A percentile compares a stretch with the other conserved stretches of the same genome.
These are phyloP conservation scores for Phenacoccus solenopsis DNA, from an alignment of 1,140 invertebrate genomes.

Conservation along the genomic window DNA sequence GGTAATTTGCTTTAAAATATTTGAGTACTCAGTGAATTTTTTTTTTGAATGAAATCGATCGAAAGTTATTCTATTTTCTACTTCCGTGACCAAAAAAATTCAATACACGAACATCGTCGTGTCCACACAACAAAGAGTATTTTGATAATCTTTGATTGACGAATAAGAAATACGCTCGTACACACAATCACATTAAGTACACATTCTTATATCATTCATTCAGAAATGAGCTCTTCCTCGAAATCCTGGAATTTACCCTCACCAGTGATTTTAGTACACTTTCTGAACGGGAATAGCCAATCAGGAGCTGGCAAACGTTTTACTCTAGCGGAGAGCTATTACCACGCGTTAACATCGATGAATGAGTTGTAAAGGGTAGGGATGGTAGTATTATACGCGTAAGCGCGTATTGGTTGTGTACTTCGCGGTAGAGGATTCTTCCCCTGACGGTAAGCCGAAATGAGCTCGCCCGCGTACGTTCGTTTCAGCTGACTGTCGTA, in stretches of 20 bases:
- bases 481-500: slow-evolving; percentile 17
- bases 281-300: slow-evolving; percentile 15
- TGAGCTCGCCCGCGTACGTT: slow-evolving; percentile 4
- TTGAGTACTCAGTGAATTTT: too few relatives aligned
- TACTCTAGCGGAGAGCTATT: slow-evolving; percentile 11
- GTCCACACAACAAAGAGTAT: neutral
- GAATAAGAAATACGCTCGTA: neutral
- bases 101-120: too few relatives aligned
- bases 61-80: too few relatives aligned
- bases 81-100: too few relatives aligned
- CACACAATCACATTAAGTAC: neutral
- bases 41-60: too few relatives aligned
- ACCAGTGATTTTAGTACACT: slow-evolving; percentile 6
- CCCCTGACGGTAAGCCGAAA: neutral
- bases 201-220: slow-evolving; percentile 12
- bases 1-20: too few relatives aligned
- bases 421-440: neutral
- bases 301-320: slow-evolving; percentile 9
- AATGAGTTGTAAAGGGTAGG: neutral
- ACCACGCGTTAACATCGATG: slow-evolving; percentile 1
- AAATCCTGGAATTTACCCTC: slow-evolving; percentile 14
- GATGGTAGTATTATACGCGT: neutral
- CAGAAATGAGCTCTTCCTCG: neutral
- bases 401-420: too few relatives aligned
- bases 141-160: neutral